Percentiles rank a stretch among this genome's conserved stretches.
Conservation (phyloP, 1,140 invertebrate species). For the Metaphire vulgaris region DNA sequence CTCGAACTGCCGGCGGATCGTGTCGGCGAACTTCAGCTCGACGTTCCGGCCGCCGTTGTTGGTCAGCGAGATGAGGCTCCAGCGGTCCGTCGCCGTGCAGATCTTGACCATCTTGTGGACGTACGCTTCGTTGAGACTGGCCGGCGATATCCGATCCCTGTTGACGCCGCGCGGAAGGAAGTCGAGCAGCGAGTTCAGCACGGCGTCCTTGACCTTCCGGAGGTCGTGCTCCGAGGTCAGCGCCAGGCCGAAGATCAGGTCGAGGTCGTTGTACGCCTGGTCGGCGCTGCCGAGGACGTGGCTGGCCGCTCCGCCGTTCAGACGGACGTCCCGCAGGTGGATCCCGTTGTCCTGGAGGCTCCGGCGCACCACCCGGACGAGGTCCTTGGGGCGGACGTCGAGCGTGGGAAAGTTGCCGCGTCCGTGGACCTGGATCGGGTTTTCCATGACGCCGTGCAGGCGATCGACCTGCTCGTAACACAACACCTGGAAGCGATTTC, state of each 20-base stretch:
- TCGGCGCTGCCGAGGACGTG: conserved; percentile 75
- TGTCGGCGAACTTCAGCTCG: conserved; percentile 98
- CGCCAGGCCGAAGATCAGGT: conserved; percentile 95
- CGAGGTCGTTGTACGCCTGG: conserved; percentile 88
- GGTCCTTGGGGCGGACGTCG: conserved; percentile 81
- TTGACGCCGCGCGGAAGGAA: conserved; percentile 83
- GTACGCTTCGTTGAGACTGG: conserved; percentile 93
- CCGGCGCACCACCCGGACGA: conserved; percentile 73
- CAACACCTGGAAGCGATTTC: conserved; percentile 59
- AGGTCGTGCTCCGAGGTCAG: conserved; percentile 66
- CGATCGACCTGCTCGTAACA: conserved; percentile 90
- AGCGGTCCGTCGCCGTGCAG: conserved; percentile 65
- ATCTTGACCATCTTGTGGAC: conserved; percentile 99
- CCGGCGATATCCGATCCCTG: conserved; percentile 82
- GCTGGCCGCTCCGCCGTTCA: conserved; percentile 97
- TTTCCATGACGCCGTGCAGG: conserved; percentile 90
- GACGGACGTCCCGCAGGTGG: conserved; percentile 78
- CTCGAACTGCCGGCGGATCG: conserved; percentile 96
- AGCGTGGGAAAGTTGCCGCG: conserved; percentile 95
- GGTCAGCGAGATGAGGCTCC: conserved; percentile 94
- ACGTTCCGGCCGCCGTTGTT: conserved; percentile 76
- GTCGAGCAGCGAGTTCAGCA: conserved; percentile 85
- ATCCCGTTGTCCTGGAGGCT: conserved; percentile 70
- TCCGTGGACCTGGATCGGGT: conserved; percentile 89
- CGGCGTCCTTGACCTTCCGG: conserved; percentile 74